Conservation (phyloP, 53 echinoderm and acorn worm species). For the Hippasteria phrygiana region DNA sequence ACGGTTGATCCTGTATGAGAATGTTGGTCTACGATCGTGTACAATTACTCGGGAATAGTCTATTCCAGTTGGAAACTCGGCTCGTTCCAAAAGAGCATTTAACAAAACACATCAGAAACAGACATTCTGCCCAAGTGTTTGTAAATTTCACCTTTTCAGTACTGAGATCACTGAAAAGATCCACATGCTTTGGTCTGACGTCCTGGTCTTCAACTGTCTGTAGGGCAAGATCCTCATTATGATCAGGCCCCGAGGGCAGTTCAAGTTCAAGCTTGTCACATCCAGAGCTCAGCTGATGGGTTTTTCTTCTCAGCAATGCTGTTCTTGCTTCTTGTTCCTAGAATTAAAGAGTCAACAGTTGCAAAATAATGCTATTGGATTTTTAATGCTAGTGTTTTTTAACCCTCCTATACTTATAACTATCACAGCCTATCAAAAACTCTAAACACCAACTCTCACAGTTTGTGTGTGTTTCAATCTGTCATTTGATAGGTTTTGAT, state of each 20-base stretch:
- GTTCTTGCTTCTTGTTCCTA: conserved; percentile 96
- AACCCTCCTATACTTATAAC: too few species aligned
- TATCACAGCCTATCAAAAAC: too few species aligned
- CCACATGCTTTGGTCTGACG: neutral
- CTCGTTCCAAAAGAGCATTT: too few species aligned
- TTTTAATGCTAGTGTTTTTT: too few species aligned
- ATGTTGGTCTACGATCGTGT: too few species aligned
- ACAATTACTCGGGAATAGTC: too few species aligned
- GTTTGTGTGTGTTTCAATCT: too few species aligned
- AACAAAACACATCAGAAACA: neutral
- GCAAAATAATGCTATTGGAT: neutral
- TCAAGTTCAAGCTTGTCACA: neutral
- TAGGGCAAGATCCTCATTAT: neutral
- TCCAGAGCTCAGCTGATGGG: conserved; percentile 39
- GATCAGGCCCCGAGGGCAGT: neutral
- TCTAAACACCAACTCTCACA: too few species aligned
- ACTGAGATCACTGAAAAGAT: conserved; percentile 29
- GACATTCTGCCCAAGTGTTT: neutral
- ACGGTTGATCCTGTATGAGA: too few species aligned
- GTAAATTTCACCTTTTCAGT: neutral
- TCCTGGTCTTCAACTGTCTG: neutral
- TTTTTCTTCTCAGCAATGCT: conserved; percentile 72
- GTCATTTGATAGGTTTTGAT: too few species aligned
- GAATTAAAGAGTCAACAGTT: neutral
- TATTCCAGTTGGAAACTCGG: too few species aligned